phyloP scores from a whole-genome alignment of 1,140 invertebrate species.

The Apis dorsata region DNA sequence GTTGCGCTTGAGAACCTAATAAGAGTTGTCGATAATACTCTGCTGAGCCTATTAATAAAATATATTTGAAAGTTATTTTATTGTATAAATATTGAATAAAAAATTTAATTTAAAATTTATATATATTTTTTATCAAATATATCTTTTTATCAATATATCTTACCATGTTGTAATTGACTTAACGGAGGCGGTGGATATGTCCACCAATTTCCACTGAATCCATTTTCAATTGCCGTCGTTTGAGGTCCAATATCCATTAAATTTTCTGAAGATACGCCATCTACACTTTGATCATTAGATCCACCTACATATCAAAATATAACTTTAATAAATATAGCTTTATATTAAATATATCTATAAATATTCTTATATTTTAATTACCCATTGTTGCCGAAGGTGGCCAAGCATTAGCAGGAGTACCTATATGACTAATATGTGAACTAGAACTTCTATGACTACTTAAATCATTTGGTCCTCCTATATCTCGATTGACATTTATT shows the following conservation, averaged over 20 bases:
- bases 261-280: slow-evolving; percentile 70
- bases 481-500: slow-evolving; percentile 70
- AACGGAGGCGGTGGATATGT: slow-evolving; percentile 59
- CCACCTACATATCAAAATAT: slow-evolving; percentile 44
- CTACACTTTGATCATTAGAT: slow-evolving; percentile 68
- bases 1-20: slow-evolving; percentile 81
- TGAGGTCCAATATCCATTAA: slow-evolving; percentile 72
- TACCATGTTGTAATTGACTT: slow-evolving; percentile 70
- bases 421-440: slow-evolving; percentile 70
- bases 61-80: slow-evolving; percentile 20
- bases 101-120: not conserved
- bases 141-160: slow-evolving; percentile 52
- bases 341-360: not conserved
- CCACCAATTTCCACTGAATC: slow-evolving; percentile 68
- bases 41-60: slow-evolving; percentile 55
- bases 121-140: not conserved
- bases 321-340: not conserved
- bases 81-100: not conserved
- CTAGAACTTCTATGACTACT: slow-evolving; percentile 69
- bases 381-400: slow-evolving; percentile 61
- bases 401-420: slow-evolving; percentile 72
- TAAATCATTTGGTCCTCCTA: slow-evolving; percentile 59
- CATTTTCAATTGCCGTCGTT: slow-evolving; percentile 66
- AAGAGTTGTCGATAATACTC: slow-evolving; percentile 77
- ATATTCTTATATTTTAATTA: slow-evolving; percentile 41